Evolutionary conservation across 2,888 invertebrate species (phyloP).

Genomic region (Tenthredo livida): DNA sequence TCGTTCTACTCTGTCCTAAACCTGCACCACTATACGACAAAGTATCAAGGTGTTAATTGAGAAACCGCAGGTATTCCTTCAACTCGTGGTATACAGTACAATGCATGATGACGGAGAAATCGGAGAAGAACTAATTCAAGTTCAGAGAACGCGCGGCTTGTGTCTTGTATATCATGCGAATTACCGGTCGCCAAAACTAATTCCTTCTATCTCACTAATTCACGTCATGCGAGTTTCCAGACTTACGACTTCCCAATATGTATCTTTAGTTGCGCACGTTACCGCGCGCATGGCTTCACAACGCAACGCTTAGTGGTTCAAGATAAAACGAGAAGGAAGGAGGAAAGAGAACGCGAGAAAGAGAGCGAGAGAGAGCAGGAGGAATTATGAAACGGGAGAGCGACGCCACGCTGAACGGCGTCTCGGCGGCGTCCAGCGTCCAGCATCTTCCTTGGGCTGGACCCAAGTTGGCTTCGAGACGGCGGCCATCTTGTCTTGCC

Average conservation of each 20-base stretch:
- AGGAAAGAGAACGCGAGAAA: slow-evolving; percentile 50
- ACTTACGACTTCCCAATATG: slow-evolving; percentile 7
- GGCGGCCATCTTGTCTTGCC: slow-evolving; percentile 71
- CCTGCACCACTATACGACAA: background rate
- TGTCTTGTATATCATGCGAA: background rate
- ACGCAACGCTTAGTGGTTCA: background rate
- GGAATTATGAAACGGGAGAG: slow-evolving; percentile 59
- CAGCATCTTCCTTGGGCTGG: slow-evolving; percentile 69
- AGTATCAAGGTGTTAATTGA: background rate
- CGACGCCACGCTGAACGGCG: slow-evolving; percentile 52
- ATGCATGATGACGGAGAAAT: background rate
- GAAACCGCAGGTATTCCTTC: background rate
- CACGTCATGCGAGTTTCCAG: background rate
- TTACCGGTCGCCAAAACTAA: background rate
- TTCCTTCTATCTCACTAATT: background rate
- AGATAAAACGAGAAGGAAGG: background rate
- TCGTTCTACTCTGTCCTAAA: background rate
- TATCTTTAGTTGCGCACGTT: background rate
- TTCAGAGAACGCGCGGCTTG: background rate
- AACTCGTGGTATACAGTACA: background rate
- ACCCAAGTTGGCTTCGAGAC: slow-evolving; percentile 56
- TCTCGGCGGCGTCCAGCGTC: slow-evolving; percentile 54
- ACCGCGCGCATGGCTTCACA: background rate
- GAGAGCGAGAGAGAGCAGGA: slow-evolving; percentile 49
- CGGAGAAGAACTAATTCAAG: slow-evolving; percentile 1